A percentile compares a stretch with the other conserved stretches of the same genome.
phyloP scores from a whole-genome alignment of 2,113 vertebrate species.

The Cygnus atratus region DNA sequence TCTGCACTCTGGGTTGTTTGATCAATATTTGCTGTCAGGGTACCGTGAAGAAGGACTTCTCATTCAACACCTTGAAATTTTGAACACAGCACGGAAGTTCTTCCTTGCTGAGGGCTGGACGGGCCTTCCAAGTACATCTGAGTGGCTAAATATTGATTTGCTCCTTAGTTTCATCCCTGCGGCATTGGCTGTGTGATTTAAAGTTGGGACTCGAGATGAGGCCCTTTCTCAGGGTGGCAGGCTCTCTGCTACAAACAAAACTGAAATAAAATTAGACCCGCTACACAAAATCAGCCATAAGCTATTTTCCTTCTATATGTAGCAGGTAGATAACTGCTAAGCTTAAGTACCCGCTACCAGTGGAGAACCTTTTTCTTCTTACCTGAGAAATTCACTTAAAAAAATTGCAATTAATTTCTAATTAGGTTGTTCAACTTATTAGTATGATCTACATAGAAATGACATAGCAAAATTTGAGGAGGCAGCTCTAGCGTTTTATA shows the following conservation, averaged over 20 bases:
- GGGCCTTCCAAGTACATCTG: not conserved
- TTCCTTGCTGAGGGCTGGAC: not conserved
- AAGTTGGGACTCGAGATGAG: not conserved
- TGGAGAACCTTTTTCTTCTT: not conserved
- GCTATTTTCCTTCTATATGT: not conserved
- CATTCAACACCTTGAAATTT: not conserved
- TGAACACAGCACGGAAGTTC: not conserved
- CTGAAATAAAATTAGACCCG: not conserved
- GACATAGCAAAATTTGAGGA: not conserved
- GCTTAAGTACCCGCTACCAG: not conserved
- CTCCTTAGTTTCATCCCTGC: not conserved
- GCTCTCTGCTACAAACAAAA: not conserved
- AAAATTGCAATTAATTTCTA: conserved; percentile 14
- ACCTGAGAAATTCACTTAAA: not conserved
- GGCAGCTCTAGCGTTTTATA: not conserved
- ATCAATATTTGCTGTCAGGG: not conserved
- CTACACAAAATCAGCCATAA: not conserved
- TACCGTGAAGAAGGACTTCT: not conserved
- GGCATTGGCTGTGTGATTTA: not conserved
- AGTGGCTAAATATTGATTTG: not conserved
- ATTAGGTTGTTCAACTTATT: conserved; percentile 5
- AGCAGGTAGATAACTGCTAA: not conserved
- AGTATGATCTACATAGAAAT: not conserved
- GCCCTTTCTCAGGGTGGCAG: not conserved
- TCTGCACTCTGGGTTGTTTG: not conserved